These are phyloP conservation scores for Diarsia brunnea DNA, from an alignment of 2,888 invertebrate genomes.

Conservation along the genomic window DNA sequence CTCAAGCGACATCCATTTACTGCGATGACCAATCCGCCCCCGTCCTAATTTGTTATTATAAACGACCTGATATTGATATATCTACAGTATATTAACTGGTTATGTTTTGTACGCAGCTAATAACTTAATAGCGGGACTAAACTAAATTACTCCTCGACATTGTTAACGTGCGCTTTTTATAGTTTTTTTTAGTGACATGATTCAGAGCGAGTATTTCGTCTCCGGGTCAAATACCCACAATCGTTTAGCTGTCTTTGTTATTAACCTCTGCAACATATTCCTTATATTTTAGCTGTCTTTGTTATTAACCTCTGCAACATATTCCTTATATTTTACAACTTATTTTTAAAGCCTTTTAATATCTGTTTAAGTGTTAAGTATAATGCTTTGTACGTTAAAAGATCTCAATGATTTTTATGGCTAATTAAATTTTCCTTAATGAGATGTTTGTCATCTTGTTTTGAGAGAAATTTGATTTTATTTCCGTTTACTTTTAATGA, in stretches of 20 bases:
- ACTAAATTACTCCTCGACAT: conserved; percentile 65
- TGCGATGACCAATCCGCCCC: conserved; percentile 41
- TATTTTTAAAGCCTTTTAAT: conserved; percentile 53
- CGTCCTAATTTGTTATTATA: conserved; percentile 24
- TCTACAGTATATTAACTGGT: conserved; percentile 40
- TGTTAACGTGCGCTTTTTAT: conserved; percentile 65
- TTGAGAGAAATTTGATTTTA: conserved; percentile 18
- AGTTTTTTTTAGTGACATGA: conserved; percentile 77
- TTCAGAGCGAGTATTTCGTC: conserved; percentile 77
- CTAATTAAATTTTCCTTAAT: conserved; percentile 29
- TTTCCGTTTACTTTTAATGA: neutral
- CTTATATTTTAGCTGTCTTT: conserved; percentile 61
- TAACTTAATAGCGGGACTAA: conserved; percentile 64
- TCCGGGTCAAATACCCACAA: conserved; percentile 81
- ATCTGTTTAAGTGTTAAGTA: conserved; percentile 41
- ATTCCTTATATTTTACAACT: conserved; percentile 59
- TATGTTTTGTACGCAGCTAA: conserved; percentile 47
- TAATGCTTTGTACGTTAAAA: conserved; percentile 34
- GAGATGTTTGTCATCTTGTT: conserved; percentile 27
- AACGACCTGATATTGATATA: conserved; percentile 38
- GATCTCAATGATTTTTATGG: conserved; percentile 29
- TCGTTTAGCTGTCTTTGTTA: conserved; percentile 61
- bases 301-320: conserved; percentile 56
- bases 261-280: conserved; percentile 56
- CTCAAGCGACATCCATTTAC: conserved; percentile 4